Percentiles rank a stretch among this genome's conserved stretches.
Evolutionary conservation across 2,797 vertebrate genomes (phyloP).

Genomic region (Protonibea diacanthus): DNA sequence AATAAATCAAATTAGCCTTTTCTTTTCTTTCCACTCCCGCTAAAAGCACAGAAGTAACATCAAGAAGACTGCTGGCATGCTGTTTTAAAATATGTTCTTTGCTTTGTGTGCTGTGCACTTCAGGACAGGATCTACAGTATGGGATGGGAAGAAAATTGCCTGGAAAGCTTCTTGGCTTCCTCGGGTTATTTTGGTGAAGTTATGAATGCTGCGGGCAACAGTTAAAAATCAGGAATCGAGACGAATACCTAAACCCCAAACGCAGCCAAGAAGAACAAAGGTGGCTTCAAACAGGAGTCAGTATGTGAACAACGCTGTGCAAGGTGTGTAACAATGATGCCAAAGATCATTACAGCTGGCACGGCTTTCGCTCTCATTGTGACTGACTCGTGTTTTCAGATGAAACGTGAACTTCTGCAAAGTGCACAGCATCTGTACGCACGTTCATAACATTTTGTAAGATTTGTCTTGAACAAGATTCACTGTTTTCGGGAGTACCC

Average conservation of each 20-base stretch:
- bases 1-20: conserved; percentile 21
- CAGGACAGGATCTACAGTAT: conserved; percentile 7
- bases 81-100: conserved; percentile 1
- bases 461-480: conserved; percentile 7
- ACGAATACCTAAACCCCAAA: conserved; percentile 4
- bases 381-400: conserved; percentile 2
- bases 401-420: conserved; percentile 17
- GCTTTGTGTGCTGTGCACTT: neutral
- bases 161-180: conserved; percentile 34
- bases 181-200: conserved; percentile 52
- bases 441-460: neutral
- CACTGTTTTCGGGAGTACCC: conserved; percentile 5
- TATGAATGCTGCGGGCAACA: conserved; percentile 58
- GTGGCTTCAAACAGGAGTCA: conserved; percentile 32
- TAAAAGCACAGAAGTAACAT: conserved; percentile 8
- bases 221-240: conserved; percentile 43
- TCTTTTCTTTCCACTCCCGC: conserved; percentile 16
- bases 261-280: conserved; percentile 43
- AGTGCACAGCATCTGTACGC: neutral
- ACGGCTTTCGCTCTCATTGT: neutral
- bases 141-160: conserved; percentile 24
- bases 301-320: conserved; percentile 14
- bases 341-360: conserved; percentile 42
- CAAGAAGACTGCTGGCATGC: neutral
- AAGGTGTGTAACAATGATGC: conserved; percentile 20